Conservation (phyloP, 1,140 invertebrate species). For the Aphaenogaster rudis region DNA sequence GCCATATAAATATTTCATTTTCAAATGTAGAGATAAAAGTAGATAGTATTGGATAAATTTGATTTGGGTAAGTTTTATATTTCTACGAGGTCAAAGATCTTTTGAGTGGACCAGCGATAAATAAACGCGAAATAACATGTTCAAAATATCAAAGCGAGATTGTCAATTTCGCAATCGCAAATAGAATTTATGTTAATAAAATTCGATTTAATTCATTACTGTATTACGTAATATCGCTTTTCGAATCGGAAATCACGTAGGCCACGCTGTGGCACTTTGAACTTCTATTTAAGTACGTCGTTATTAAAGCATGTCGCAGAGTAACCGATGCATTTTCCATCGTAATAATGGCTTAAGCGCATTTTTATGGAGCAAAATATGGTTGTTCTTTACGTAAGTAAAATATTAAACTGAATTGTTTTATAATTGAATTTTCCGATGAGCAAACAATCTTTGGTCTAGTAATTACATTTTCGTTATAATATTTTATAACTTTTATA, state of each 20-base stretch:
- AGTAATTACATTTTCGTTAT: not conserved
- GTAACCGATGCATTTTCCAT: constrained; percentile 10
- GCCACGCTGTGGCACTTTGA: not conserved
- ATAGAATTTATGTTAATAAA: constrained; percentile 7
- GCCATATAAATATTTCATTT: not conserved
- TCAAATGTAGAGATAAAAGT: not conserved
- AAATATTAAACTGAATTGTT: not conserved
- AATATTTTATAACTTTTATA: not conserved
- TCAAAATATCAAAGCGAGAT: not conserved
- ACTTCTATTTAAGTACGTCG: constrained; percentile 1
- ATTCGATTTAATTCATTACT: constrained; percentile 5
- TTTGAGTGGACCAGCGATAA: not conserved
- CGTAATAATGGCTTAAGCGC: not conserved
- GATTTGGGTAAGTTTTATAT: constrained; percentile 23
- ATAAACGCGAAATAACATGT: not conserved
- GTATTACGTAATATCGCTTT: not conserved
- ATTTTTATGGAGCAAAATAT: constrained; percentile 6
- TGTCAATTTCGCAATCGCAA: not conserved
- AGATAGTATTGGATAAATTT: constrained; percentile 4
- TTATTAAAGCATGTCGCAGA: constrained; percentile 14
- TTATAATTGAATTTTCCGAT: constrained; percentile 14
- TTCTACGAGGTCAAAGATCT: not conserved
- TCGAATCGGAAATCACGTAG: not conserved
- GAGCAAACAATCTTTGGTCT: not conserved
- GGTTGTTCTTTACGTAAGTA: not conserved